Evolutionary conservation across 2,797 vertebrate species (phyloP), one percentile per base, ranked within the genome.

Genomic region (Chaetodon trifasciatus): DNA sequence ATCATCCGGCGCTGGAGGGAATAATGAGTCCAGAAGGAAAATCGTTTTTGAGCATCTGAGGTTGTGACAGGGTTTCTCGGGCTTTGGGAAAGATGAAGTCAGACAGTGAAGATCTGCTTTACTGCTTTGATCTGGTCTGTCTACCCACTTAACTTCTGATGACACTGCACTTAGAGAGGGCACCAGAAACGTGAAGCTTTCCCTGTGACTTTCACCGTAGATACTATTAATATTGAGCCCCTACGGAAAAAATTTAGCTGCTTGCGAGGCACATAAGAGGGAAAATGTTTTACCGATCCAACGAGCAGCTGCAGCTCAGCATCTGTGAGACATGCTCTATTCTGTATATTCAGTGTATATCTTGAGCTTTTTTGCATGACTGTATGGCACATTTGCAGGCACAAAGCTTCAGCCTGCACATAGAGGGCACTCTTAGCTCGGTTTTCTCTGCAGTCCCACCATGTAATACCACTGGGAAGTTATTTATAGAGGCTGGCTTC

Each of bases 381-480:
- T 69, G 49, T 44, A 28, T 76, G 32, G 6, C 57, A 79, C 65
- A 50, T 72, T 83, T 81, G 50, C 63, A 73, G 63, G n/a, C 80
- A 83, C 42, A 76, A 35, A 74, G 80, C 79, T 69, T 0, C 57
- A 15, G 57, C 42, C 76, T 81, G 86, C 90, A 88, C 76, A 72
- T 93, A 95, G 94, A 89, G 93, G 94, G 93, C 90, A 81, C 90
- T 94, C 78, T 94, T 81, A 80, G 87, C 93, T 77, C 52, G 70
- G 71, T 84, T 91, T 90, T 85, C 50, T 78, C 60, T 85, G 74
- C 86, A 70, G 73, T 50, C 9, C 78, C 79, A 76, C 40, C 55
- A 68, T 86, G 62, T 53, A 74, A 83, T 46, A 78, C 77, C 81
- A 78, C 76, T 40, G 78, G 81, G 62, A 83, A 72, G 76, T 84